phyloP scores from a whole-genome alignment of 2,797 vertebrate genomes.

The Argentina silus region DNA sequence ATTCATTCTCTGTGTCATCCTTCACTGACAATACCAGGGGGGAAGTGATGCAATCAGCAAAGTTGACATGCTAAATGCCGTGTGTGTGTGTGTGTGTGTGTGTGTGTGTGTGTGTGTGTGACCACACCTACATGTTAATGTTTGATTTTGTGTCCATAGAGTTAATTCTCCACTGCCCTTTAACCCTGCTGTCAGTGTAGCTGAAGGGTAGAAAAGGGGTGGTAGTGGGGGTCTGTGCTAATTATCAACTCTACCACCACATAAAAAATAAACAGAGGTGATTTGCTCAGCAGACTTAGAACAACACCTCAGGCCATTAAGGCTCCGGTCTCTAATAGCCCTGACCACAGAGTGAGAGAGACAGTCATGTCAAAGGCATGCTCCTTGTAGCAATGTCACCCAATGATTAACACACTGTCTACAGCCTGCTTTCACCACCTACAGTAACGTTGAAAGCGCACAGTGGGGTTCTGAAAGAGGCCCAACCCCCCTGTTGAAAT shows the following conservation, averaged over 20 bases:
- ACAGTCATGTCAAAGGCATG: neutral
- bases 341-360: neutral
- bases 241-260: conserved; percentile 44
- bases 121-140: conserved; percentile 34
- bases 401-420: neutral
- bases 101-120: conserved; percentile 10
- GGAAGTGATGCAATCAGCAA: conserved; percentile 17
- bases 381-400: neutral
- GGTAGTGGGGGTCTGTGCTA: conserved; percentile 25
- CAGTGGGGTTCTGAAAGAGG: neutral
- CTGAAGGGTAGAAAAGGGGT: conserved; percentile 24
- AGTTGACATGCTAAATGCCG: conserved; percentile 42
- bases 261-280: conserved; percentile 50
- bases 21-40: conserved; percentile 14
- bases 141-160: conserved; percentile 40
- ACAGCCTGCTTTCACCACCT: neutral
- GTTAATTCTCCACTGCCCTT: conserved; percentile 37
- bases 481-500: neutral
- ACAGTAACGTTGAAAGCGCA: neutral
- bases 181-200: conserved; percentile 33
- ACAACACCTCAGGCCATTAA: conserved; percentile 34
- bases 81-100: conserved; percentile 35
- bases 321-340: conserved; percentile 9
- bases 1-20: conserved; percentile 48
- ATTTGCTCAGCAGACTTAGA: conserved; percentile 37